Conservation (phyloP, 2,113 vertebrate species). For the Harpagus bidentatus region DNA sequence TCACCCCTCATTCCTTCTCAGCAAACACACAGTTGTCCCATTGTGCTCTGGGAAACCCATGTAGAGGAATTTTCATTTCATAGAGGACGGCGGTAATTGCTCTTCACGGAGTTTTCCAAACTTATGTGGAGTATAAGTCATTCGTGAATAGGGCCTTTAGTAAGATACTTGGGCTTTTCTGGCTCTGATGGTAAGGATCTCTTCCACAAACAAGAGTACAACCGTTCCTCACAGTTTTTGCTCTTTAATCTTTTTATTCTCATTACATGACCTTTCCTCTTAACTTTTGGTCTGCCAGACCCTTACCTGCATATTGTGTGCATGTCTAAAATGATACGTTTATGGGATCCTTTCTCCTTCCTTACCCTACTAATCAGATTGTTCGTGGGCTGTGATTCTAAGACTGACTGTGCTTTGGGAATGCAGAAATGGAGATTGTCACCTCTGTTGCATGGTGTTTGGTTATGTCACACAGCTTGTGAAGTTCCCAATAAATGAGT, state of each 20-base stretch:
- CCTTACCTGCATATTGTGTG: background rate
- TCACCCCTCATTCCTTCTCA: background rate
- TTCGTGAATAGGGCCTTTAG: background rate
- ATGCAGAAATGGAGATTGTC: background rate
- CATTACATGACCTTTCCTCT: background rate
- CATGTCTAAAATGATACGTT: background rate
- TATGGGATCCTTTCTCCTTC: background rate
- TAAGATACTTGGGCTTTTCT: background rate
- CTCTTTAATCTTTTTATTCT: background rate
- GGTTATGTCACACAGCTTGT: background rate
- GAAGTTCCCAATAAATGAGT: background rate
- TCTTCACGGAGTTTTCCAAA: background rate
- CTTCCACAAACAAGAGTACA: background rate
- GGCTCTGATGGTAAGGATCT: background rate
- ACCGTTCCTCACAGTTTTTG: background rate
- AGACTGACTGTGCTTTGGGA: background rate
- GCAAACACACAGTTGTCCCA: background rate
- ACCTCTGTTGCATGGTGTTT: background rate
- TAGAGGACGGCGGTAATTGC: background rate
- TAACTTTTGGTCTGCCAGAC: background rate
- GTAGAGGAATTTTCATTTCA: background rate
- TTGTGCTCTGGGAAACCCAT: background rate
- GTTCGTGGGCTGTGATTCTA: background rate
- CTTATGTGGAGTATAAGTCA: background rate
- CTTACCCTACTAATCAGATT: constrained; percentile 30